Evolutionary conservation across 1,140 invertebrate species (phyloP), one percentile per base, ranked within the genome.

Genomic region (Pseudomyrmex dendroicus): DNA sequence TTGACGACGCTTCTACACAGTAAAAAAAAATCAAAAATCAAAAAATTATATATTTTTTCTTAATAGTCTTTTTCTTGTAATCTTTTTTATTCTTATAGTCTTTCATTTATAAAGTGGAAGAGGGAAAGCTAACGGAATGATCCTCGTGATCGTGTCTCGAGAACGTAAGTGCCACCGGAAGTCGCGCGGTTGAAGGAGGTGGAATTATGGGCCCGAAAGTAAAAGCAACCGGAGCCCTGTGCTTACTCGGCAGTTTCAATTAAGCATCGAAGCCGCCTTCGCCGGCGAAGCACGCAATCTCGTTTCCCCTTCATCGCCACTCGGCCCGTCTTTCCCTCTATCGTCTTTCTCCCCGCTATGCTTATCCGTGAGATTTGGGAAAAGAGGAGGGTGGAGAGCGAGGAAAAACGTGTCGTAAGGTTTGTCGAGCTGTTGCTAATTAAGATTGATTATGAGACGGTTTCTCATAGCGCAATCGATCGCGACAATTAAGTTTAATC

Each of bases 191-290:
- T 44, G 20, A 15, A 22, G 10, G 20, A 4, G 48, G 22, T 35
- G 25, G 25, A 35, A 20, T 64, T 17, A 54, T 44, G 67, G 2
- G 25, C 10, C n/a, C 50, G 67, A 83, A 77, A 87, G 86, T 67
- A 78, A 72, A 82, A 78, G 86, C 76, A 44, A 62, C 12, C 35
- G 73, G 73, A 54, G 5, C 64, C 35, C 61, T 54, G 86, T 35
- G 35, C 84, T 89, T 89, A 86, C 50, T 86, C 72, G 87, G 74
- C 82, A 68, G 52, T 89, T 88, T 89, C 87, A 88, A 89, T 88
- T 86, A 88, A 89, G 82, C 85, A 77, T 68, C 74, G 68, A 63
- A 73, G 72, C 82, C 77, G 70, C 82, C 77, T 82, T 86, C 48
- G 84, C 72, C 77, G 66, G 83, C 63, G 68, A 85, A 73, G 86